Evolutionary conservation across 2,113 vertebrate species (phyloP), one percentile per base, ranked within the genome.

Genomic region (Alouatta palliata): DNA sequence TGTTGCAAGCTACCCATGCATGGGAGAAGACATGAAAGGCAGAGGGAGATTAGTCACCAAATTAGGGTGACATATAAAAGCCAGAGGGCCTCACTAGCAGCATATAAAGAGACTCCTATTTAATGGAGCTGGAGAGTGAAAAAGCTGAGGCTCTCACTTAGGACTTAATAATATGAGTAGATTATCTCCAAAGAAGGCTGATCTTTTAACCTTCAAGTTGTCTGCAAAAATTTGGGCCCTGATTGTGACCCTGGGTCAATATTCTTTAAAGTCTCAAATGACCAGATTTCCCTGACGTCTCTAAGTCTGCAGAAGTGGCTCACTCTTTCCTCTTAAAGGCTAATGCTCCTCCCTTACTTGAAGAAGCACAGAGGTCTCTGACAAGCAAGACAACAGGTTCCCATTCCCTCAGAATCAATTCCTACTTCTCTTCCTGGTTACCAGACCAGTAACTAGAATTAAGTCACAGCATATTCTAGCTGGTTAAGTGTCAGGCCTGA

Each of bases 171-270:
- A 64, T 79, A 49, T 3, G 23, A 89, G 77, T 68, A 82, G 45
- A 79, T 58, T 77, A 93, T 37, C 56, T 93, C 73, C 25, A 80
- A 13, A 49, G 52, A 89, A 25, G 7, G 2, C 61, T n/a, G 56
- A 43, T 66, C 64, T 93, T 94, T 95, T 96, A 88, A 73, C 70
- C 25, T 86, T n/a, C 11, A 86, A 79, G 27, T 88, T 89, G 49
- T 56, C 58, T 93, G 68, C 37, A 47, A 92, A 73, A 35, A 52
- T 85, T 58, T 61, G 19, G 56, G 32, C 11, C 54, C 35, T 49
- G 30, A 64, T 1, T 86, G 45, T n/a, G 17, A 87, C 5, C 0
- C 16, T 54, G 25, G 85, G 17, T 83, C 82, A 81, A 40, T 80
- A 85, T 0, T 4, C 6, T 93, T 81, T 75, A 43, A 75, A 61